phyloP scores from a whole-genome alignment of 2,113 vertebrate species.

The Uria aalge region DNA sequence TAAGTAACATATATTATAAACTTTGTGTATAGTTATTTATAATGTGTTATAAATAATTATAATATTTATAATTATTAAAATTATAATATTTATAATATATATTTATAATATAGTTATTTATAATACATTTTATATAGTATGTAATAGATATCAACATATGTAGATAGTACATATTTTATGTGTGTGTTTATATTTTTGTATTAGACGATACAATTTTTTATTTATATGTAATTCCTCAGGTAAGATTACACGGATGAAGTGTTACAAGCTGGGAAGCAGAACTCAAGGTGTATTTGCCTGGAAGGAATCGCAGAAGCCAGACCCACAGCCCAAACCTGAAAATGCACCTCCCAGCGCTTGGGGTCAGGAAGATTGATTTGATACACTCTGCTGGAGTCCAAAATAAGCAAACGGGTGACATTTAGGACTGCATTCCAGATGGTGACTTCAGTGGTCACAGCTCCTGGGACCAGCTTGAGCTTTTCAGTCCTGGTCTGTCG shows the following conservation, averaged over 20 bases:
- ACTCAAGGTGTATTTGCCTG: background rate
- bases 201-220: background rate
- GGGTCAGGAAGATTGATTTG: background rate
- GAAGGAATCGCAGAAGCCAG: background rate
- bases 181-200: background rate
- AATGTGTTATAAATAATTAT: background rate
- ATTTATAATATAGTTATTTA: background rate
- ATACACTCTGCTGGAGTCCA: background rate
- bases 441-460: background rate
- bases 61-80: no score
- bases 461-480: background rate
- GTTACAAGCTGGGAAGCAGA: background rate
- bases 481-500: background rate
- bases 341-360: background rate
- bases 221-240: background rate
- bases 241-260: background rate
- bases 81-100: no score
- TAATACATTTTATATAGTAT: background rate
- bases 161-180: background rate
- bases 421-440: background rate
- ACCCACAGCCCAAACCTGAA: background rate
- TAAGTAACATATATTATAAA: background rate
- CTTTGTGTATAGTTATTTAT: background rate
- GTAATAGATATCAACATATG: background rate
- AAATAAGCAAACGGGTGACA: background rate